Evolutionary conservation across 2,113 vertebrate species (phyloP).

Genomic region (Muscicapa adusta): DNA sequence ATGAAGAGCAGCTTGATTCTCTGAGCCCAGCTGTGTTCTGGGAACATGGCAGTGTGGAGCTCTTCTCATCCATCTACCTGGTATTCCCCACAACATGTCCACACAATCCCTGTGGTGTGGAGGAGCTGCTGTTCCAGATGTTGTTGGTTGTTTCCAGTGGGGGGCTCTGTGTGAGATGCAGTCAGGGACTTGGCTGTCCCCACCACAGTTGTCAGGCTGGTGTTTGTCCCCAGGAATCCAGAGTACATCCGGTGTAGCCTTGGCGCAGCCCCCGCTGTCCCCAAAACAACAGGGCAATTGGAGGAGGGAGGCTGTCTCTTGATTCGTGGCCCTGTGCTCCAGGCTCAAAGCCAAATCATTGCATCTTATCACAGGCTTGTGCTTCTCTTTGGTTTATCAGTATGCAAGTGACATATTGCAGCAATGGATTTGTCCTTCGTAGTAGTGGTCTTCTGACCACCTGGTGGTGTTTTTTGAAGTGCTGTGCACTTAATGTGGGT

Average conservation of each 20-base stretch:
- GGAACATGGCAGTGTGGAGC: accelerated
- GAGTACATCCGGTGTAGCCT: accelerated
- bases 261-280: accelerated
- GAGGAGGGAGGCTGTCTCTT: not conserved
- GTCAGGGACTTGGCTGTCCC: not conserved
- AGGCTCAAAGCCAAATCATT: not conserved
- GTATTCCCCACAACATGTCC: not conserved
- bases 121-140: not conserved
- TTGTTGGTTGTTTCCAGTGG: not conserved
- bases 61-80: not conserved
- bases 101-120: accelerated
- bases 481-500: not conserved
- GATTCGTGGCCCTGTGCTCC: not conserved
- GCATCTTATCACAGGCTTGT: not conserved
- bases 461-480: not conserved
- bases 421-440: not conserved
- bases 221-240: accelerated
- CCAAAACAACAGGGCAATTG: accelerated
- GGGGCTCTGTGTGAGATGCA: not conserved
- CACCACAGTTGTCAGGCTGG: not conserved
- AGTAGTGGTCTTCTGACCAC: not conserved
- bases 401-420: not conserved
- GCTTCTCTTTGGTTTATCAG: not conserved
- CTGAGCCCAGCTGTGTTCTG: not conserved
- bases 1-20: not conserved